Evolutionary conservation across 2,888 invertebrate genomes (phyloP).

Genomic region (Nomada lathburiana): DNA sequence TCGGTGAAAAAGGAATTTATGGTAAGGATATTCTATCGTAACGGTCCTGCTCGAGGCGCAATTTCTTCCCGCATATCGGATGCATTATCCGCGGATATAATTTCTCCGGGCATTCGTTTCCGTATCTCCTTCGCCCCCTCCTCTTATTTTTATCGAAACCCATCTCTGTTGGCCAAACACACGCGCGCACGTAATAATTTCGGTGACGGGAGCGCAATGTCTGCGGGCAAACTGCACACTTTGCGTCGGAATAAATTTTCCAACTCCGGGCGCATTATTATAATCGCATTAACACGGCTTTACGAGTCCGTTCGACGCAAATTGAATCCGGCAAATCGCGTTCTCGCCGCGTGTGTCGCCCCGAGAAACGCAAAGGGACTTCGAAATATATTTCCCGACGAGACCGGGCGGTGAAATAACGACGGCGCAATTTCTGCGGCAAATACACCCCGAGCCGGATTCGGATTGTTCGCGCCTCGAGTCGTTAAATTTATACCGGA

Average conservation of each 20-base stretch:
- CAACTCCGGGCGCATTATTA: conserved; percentile 7
- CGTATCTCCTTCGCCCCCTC: conserved; percentile 26
- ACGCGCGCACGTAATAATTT: neutral
- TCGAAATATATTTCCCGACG: neutral
- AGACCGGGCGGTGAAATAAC: neutral
- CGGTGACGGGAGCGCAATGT: neutral
- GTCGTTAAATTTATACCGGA: neutral
- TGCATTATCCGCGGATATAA: conserved; percentile 57
- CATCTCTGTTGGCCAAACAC: neutral
- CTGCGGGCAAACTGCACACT: neutral
- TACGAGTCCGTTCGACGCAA: conserved; percentile 11
- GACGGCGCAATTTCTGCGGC: neutral
- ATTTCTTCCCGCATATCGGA: conserved; percentile 60
- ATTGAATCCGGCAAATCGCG: conserved; percentile 30
- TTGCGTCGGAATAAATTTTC: conserved; percentile 11
- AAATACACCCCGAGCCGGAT: neutral
- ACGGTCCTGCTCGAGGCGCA: conserved; percentile 49
- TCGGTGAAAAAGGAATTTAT: conserved; percentile 49
- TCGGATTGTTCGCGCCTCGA: too few species aligned
- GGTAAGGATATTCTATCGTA: conserved; percentile 51
- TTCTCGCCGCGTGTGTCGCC: neutral
- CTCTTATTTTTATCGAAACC: conserved; percentile 35
- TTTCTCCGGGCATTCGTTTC: conserved; percentile 31
- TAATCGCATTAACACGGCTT: conserved; percentile 21
- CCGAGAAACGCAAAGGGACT: neutral